These are phyloP conservation scores for Ailuropoda melanoleuca DNA, from an alignment of 2,113 vertebrate genomes.

Conservation along the genomic window DNA sequence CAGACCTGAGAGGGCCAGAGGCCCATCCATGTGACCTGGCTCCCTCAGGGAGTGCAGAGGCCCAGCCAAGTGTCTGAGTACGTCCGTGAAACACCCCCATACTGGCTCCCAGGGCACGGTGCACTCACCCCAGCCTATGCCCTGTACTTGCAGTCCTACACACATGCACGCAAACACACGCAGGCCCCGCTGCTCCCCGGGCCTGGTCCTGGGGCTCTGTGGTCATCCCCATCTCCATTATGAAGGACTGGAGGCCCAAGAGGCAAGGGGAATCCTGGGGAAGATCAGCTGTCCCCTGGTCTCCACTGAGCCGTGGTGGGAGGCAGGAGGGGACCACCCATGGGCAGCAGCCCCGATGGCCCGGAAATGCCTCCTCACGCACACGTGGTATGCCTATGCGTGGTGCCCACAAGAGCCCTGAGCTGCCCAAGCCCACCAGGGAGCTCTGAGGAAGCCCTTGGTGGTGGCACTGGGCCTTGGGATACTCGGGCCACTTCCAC, in stretches of 20 bases:
- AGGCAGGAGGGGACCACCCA: fast-evolving
- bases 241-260: background rate
- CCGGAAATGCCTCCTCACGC: fast-evolving
- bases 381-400: fast-evolving
- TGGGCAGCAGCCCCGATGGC: fast-evolving
- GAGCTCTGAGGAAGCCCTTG: background rate
- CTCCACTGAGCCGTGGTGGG: background rate
- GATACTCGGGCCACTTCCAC: too few relatives aligned
- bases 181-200: background rate
- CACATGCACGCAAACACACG: fast-evolving
- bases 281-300: fast-evolving
- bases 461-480: fast-evolving
- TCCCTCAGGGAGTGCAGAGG: too few relatives aligned
- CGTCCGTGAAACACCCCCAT: too few relatives aligned
- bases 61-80: background rate
- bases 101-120: background rate
- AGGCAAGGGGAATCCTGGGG: background rate
- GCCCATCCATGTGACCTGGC: fast-evolving
- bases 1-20: background rate
- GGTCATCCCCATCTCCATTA: background rate
- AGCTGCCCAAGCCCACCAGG: too few relatives aligned
- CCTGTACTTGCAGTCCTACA: background rate
- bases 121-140: background rate
- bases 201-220: background rate
- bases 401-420: too few relatives aligned